A percentile compares a stretch with the other conserved stretches of the same genome.
These are phyloP conservation scores for Camelus dromedarius DNA, from an alignment of 2,113 vertebrate species.

Conservation along the genomic window DNA sequence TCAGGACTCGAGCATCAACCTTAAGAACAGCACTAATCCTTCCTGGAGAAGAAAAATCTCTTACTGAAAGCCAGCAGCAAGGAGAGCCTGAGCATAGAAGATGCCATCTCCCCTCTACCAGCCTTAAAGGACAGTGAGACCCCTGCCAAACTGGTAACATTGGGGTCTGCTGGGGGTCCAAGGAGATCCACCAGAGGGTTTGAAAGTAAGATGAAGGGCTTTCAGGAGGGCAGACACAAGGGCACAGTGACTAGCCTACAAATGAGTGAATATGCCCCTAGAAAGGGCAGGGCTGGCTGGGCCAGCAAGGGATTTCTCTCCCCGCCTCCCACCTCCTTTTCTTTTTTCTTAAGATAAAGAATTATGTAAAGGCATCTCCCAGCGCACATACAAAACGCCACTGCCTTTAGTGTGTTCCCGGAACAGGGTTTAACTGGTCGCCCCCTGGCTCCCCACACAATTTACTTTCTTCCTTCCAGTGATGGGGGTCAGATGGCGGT, in stretches of 20 bases:
- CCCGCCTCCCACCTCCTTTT: not conserved
- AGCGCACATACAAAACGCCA: constrained; percentile 49
- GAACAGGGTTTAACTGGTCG: not conserved
- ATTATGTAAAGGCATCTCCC: constrained; percentile 67
- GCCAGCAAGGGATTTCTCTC: constrained; percentile 47
- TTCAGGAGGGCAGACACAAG: constrained; percentile 80
- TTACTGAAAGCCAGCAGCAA: constrained; percentile 62
- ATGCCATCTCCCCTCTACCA: constrained; percentile 39
- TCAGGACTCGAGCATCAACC: constrained; percentile 44
- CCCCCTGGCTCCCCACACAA: constrained; percentile 29
- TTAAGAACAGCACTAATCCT: constrained; percentile 73
- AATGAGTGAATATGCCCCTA: constrained; percentile 66
- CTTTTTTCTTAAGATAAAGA: constrained; percentile 68
- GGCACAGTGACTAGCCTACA: constrained; percentile 78
- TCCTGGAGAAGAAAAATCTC: constrained; percentile 75
- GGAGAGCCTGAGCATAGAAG: constrained; percentile 18
- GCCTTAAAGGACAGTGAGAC: not conserved
- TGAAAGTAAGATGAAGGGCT: constrained; percentile 82
- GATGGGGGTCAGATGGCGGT: not conserved
- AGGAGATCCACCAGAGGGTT: constrained; percentile 62
- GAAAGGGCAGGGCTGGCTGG: constrained; percentile 59
- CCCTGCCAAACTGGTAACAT: constrained; percentile 64
- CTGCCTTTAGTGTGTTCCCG: not conserved
- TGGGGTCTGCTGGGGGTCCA: constrained; percentile 68
- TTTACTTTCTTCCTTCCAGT: not conserved